Percentiles rank a stretch among this genome's conserved stretches.
These are phyloP conservation scores for Ptiloglossa arizonensis DNA, from an alignment of 1,140 invertebrate genomes.

Conservation along the genomic window DNA sequence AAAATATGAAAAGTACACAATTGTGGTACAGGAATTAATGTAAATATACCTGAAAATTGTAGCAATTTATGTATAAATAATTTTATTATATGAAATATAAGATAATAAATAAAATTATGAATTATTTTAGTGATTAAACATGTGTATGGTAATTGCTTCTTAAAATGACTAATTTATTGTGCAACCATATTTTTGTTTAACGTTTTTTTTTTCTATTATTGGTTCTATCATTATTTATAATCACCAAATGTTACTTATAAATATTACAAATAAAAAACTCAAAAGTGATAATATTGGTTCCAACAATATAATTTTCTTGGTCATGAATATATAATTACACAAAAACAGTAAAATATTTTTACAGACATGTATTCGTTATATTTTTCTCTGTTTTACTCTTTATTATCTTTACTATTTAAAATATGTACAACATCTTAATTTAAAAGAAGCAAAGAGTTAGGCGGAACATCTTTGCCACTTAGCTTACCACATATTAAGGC, in stretches of 20 bases:
- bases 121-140: conserved; percentile 40
- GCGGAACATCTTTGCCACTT: conserved; percentile 48
- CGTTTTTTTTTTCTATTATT: not conserved
- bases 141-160: conserved; percentile 35
- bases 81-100: conserved; percentile 41
- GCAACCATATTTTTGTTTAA: conserved; percentile 11
- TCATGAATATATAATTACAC: conserved; percentile 25
- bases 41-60: conserved; percentile 24
- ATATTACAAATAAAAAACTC: conserved; percentile 27
- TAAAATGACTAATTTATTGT: conserved; percentile 26
- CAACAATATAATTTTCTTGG: conserved; percentile 21
- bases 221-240: not conserved
- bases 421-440: conserved; percentile 60
- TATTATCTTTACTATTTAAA: conserved; percentile 54
- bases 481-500: conserved; percentile 64
- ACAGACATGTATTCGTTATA: conserved; percentile 52
- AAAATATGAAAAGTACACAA: conserved; percentile 91
- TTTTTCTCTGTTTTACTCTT: conserved; percentile 46
- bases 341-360: conserved; percentile 44
- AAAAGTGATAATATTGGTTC: not conserved
- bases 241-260: conserved; percentile 9
- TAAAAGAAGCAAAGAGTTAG: conserved; percentile 60
- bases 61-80: conserved; percentile 52
- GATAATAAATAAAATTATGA: conserved; percentile 28
- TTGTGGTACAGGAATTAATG: conserved; percentile 95